These are phyloP conservation scores for Amphibalanus amphitrite DNA, from an alignment of 1,140 invertebrate genomes.

Conservation along the genomic window DNA sequence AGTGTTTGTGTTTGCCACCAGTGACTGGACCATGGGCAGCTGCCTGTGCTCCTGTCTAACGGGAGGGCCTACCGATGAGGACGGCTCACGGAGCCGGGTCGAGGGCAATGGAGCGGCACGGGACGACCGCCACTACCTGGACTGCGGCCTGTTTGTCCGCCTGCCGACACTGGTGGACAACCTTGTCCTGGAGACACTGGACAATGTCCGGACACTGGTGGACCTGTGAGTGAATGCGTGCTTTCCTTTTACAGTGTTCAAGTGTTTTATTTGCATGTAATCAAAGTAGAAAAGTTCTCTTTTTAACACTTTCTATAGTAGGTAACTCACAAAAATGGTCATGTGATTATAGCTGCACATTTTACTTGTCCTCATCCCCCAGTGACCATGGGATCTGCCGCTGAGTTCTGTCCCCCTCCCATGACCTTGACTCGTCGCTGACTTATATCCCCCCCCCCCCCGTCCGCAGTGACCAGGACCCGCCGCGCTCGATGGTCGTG, in stretches of 20 bases:
- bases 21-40: neutral
- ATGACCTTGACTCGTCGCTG: neutral
- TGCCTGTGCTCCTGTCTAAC: neutral
- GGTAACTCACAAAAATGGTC: neutral
- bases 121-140: neutral
- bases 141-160: neutral
- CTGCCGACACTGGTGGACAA: slow-evolving; percentile 35
- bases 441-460: slow-evolving; percentile 16
- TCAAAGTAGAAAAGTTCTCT: too few species aligned
- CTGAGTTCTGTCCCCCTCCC: slow-evolving; percentile 5
- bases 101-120: neutral
- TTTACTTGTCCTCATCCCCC: slow-evolving; percentile 4
- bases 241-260: too few species aligned
- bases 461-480: slow-evolving; percentile 55
- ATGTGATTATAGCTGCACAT: neutral
- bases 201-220: slow-evolving; percentile 57
- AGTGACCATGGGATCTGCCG: too few species aligned
- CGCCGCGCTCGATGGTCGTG: slow-evolving; percentile 59
- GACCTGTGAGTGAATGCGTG: slow-evolving; percentile 70
- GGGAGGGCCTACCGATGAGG: neutral
- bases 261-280: too few species aligned
- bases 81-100: neutral
- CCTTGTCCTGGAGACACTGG: slow-evolving; percentile 59
- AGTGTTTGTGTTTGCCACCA: too few species aligned
- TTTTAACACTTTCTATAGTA: slow-evolving; percentile 4